phyloP scores from a whole-genome alignment of 2,888 invertebrate species.

The Rotaria socialis region DNA sequence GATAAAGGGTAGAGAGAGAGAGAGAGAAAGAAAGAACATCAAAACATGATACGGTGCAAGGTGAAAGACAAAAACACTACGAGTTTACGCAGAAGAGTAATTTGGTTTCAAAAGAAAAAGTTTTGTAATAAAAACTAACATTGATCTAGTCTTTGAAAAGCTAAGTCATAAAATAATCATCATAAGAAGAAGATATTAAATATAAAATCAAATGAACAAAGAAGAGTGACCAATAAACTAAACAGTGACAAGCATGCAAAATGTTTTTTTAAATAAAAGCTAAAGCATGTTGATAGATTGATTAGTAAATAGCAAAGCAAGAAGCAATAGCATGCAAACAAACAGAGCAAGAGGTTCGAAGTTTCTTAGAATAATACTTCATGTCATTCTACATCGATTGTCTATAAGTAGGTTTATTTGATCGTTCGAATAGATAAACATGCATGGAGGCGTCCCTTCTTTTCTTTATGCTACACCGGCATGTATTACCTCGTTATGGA shows the following conservation, averaged over 20 bases:
- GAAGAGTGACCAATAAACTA: too few relatives aligned
- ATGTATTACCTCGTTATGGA: neutral
- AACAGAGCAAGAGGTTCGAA: neutral
- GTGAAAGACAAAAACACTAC: too few relatives aligned
- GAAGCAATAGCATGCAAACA: neutral
- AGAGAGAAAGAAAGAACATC: too few relatives aligned
- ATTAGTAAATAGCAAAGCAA: slow-evolving; percentile 7
- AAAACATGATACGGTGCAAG: too few relatives aligned
- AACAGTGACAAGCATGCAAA: neutral
- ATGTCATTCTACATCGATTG: neutral
- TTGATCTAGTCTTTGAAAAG: too few relatives aligned
- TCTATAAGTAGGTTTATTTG: neutral
- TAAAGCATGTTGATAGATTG: neutral
- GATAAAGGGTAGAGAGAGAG: too few relatives aligned
- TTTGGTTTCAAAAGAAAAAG: too few relatives aligned
- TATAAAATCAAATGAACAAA: too few relatives aligned
- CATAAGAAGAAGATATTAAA: too few relatives aligned
- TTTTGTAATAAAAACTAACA: too few relatives aligned
- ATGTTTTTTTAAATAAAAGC: neutral
- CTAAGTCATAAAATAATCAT: too few relatives aligned
- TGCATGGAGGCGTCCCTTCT: neutral
- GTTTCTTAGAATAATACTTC: neutral
- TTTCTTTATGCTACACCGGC: neutral
- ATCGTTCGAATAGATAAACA: neutral
- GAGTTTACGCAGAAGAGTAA: too few relatives aligned